Evolutionary conservation across 2,113 vertebrate genomes (phyloP).

Genomic region (Notothenia coriiceps): DNA sequence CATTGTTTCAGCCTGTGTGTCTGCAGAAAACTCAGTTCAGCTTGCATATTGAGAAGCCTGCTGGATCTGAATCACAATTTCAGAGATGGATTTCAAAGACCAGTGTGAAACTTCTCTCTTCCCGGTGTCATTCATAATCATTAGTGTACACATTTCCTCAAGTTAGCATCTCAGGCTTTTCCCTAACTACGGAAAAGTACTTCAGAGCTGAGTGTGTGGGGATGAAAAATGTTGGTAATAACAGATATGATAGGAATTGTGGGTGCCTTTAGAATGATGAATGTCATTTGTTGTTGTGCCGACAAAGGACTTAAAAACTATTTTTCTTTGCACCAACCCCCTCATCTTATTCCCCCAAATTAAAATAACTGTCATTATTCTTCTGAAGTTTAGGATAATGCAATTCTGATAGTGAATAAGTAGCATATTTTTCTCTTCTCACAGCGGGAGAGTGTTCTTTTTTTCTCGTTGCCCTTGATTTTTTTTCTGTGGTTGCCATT

Average conservation of each 20-base stretch:
- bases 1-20: slow-evolving; percentile 14
- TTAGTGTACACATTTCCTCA: slow-evolving; percentile 39
- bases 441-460: slow-evolving; percentile 7
- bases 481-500: slow-evolving; percentile 14
- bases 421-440: slow-evolving; percentile 30
- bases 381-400: slow-evolving; percentile 48
- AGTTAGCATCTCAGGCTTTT: slow-evolving; percentile 25
- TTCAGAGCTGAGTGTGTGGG: slow-evolving; percentile 23
- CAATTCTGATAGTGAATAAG: slow-evolving; percentile 30
- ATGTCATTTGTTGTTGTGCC: slow-evolving; percentile 47
- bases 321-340: slow-evolving; percentile 24
- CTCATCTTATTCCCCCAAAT: slow-evolving; percentile 47
- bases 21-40: slow-evolving; percentile 7
- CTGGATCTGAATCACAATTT: slow-evolving; percentile 44
- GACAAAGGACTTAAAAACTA: slow-evolving; percentile 9
- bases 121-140: slow-evolving; percentile 60
- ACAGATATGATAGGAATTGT: slow-evolving; percentile 44
- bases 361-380: slow-evolving; percentile 63
- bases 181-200: slow-evolving; percentile 10
- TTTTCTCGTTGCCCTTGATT: slow-evolving; percentile 31
- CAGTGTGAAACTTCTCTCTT: slow-evolving; percentile 37
- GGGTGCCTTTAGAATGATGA: slow-evolving; percentile 50
- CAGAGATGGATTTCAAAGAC: slow-evolving; percentile 43
- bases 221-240: slow-evolving; percentile 61
- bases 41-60: slow-evolving; percentile 3